Evolutionary conservation across 2,797 vertebrate genomes (phyloP).

Genomic region (Crocodylus rhombifer): DNA sequence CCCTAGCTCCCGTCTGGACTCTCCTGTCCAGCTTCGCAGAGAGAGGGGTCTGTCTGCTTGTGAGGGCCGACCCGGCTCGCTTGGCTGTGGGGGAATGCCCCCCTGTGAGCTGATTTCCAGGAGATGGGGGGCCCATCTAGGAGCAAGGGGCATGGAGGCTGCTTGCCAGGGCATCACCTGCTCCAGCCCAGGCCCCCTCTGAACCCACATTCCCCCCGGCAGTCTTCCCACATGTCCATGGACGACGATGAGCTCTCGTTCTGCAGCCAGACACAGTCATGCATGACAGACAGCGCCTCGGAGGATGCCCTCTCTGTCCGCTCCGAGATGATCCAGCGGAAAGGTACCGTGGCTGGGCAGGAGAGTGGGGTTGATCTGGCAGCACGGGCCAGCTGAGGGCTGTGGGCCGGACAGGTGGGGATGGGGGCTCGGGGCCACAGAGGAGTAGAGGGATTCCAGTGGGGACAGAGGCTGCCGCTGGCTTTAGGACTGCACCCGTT

Average conservation of each 20-base stretch:
- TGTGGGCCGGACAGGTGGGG: neutral
- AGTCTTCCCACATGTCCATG: slow-evolving; percentile 84
- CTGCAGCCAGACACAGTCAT: slow-evolving; percentile 81
- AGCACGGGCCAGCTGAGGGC: neutral
- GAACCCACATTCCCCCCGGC: slow-evolving; percentile 10
- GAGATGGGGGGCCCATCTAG: neutral
- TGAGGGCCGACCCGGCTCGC: slow-evolving; percentile 67
- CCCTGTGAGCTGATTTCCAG: slow-evolving; percentile 16
- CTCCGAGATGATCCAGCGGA: slow-evolving; percentile 85
- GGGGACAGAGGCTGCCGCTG: slow-evolving; percentile 41
- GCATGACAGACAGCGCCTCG: slow-evolving; percentile 75
- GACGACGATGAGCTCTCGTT: slow-evolving; percentile 83
- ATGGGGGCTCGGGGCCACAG: neutral
- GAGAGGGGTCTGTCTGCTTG: slow-evolving; percentile 67
- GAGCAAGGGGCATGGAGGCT: neutral
- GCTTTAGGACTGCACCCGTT: fast-evolving
- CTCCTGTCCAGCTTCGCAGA: neutral
- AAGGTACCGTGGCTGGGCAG: slow-evolving; percentile 62
- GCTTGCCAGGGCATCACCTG: neutral
- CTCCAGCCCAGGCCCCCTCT: fast-evolving
- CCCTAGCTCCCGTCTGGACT: neutral
- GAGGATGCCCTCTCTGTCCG: slow-evolving; percentile 83
- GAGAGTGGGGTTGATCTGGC: fast-evolving
- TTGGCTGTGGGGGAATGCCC: slow-evolving; percentile 49
- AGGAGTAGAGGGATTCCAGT: neutral